Base-by-base conservation (phyloP, 1,140 invertebrate genomes). In the Patella vulgata region DNA sequence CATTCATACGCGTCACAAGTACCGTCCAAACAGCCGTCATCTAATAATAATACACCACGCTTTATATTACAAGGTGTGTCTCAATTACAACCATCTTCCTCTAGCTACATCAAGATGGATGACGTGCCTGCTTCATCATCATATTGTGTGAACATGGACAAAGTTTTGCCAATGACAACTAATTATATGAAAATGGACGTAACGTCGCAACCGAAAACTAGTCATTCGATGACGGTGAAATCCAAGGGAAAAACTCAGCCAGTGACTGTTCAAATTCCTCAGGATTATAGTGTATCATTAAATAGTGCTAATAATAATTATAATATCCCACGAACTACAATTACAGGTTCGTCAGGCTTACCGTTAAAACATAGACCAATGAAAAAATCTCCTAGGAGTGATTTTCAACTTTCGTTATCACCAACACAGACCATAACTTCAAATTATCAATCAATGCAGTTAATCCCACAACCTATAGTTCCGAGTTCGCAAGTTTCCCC, bases 391-490 rank as follows among this genome's bases (percentile, higher is more conserved):
- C 14, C 33, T 36, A 36, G 33, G 14, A 36, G 33, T 36, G 33
- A 36, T 36, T 36, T 36, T 14, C 33, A 36, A 36, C 14, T 36
- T 8, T 36, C 33, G 14, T 36, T 36, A 36, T 36, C 33, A 5
- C 33, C 33, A 5, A 36, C 33, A 5, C 33, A 36, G 33, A 36
- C 33, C 5, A 8, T 36, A 14, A 36, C 5, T 36, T 36, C 33
- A 36, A 36, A 36, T 36, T 36, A 36, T 36, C 5, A 36, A 5
- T 8, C 33, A 14, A 36, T 66, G 40, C 72, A 77, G 51, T 56
- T 74, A 5, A 66, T 77, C 48, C 75, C 72, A 11, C 72, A 77
- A 42, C 70, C 75, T 25, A 73, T 73, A 17, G 70, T 73, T 25
- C 68, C 70, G 14, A 71, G 68, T 23, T 70, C 72, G 30, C 70